Percentiles rank a stretch among this genome's conserved stretches.
These are phyloP conservation scores for Calycopis cecrops DNA, from an alignment of 1,140 invertebrate species.

Conservation along the genomic window DNA sequence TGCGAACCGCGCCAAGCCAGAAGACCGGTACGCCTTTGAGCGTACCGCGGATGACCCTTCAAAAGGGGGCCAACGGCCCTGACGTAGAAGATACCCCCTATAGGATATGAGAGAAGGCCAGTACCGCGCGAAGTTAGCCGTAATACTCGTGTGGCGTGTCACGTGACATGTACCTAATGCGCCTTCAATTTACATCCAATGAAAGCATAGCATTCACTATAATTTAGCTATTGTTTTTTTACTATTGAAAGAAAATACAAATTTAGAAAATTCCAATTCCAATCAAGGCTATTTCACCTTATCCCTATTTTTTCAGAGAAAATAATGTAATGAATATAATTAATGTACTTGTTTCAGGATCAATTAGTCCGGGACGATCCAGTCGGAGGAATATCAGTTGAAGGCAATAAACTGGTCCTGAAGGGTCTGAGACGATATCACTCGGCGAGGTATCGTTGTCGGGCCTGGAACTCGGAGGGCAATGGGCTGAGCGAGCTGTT, in stretches of 20 bases:
- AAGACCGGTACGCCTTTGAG: no score
- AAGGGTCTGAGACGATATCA: slow-evolving; percentile 66
- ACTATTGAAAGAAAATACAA: no score
- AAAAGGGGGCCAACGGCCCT: no score
- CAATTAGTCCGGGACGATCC: slow-evolving; percentile 74
- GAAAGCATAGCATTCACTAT: slow-evolving; percentile 46
- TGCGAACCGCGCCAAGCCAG: no score
- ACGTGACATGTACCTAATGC: slow-evolving; percentile 35
- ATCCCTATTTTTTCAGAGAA: no score
- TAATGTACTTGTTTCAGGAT: slow-evolving; percentile 55
- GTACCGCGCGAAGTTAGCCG: slow-evolving; percentile 37
- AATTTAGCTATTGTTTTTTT: slow-evolving; percentile 36
- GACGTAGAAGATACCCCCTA: no score
- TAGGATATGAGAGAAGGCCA: no score
- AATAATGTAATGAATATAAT: no score
- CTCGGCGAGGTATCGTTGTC: slow-evolving; percentile 80
- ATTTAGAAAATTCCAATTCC: no score
- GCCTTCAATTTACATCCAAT: slow-evolving; percentile 43
- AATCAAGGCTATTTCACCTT: no score
- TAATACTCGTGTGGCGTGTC: slow-evolving; percentile 37
- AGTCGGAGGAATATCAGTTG: slow-evolving; percentile 74
- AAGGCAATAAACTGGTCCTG: slow-evolving; percentile 71
- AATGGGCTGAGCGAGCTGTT: slow-evolving; percentile 79
- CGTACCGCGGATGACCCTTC: no score
- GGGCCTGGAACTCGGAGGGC: slow-evolving; percentile 81